A percentile compares a stretch with the other conserved stretches of the same genome.
Evolutionary conservation across 2,113 vertebrate species (phyloP).

Genomic region (Himantopus leucocephalus): DNA sequence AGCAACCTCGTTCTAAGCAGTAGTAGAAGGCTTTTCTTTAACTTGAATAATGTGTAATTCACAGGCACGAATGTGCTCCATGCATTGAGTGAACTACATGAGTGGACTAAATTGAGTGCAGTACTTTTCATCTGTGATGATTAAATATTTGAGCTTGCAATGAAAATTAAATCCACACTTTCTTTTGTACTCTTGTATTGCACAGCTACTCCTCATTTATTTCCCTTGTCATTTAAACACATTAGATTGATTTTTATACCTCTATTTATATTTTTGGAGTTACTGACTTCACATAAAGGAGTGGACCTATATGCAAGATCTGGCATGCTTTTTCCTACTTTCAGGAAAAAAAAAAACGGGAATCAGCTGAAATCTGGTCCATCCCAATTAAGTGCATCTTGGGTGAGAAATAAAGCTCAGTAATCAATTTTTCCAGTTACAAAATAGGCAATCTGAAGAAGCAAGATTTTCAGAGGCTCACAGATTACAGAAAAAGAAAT

Average conservation of each 20-base stretch:
- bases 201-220: not conserved
- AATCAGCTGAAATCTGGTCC: not conserved
- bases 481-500: not conserved
- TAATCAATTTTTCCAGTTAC: not conserved
- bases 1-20: not conserved
- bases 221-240: not conserved
- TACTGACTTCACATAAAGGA: not conserved
- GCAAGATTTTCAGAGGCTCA: not conserved
- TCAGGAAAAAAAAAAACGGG: not conserved
- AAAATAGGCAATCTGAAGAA: not conserved
- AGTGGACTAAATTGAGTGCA: not conserved
- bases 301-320: not conserved
- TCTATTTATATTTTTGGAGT: not conserved
- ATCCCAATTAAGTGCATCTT: not conserved
- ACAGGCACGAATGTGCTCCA: not conserved
- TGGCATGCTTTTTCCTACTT: not conserved
- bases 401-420: not conserved
- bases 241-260: not conserved
- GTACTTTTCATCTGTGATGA: not conserved
- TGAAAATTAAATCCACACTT: not conserved
- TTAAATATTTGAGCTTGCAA: not conserved
- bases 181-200: not conserved
- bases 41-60: not conserved
- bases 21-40: not conserved
- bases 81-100: accelerated